phyloP scores from a whole-genome alignment of 2,888 invertebrate genomes.

The Notodonta ziczac region DNA sequence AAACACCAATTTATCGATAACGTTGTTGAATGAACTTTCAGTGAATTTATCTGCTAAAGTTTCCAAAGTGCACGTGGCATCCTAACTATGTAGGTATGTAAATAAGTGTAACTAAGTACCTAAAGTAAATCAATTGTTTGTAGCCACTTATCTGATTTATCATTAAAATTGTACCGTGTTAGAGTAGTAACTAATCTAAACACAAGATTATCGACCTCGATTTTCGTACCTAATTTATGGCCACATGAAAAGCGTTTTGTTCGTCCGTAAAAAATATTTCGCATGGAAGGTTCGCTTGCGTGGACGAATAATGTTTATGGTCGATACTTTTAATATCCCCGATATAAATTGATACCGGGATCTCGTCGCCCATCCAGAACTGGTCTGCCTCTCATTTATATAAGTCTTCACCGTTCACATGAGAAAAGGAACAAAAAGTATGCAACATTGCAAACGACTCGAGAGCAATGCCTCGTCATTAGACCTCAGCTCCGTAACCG shows the following conservation, averaged over 20 bases:
- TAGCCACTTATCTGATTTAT: too few species aligned
- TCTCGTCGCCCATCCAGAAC: constrained; percentile 39
- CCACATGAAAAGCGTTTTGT: neutral
- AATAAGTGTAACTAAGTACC: too few species aligned
- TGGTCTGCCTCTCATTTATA: constrained; percentile 28
- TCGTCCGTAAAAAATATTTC: neutral
- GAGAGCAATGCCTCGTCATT: constrained; percentile 21
- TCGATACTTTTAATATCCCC: constrained; percentile 15
- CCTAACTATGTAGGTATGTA: too few species aligned
- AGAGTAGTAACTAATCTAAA: too few species aligned
- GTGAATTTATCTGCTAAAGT: too few species aligned
- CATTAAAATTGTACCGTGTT: too few species aligned
- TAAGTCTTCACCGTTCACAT: constrained; percentile 23
- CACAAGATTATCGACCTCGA: too few species aligned
- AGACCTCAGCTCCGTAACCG: neutral
- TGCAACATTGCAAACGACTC: constrained; percentile 23
- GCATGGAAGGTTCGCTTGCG: neutral
- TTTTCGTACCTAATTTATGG: too few species aligned
- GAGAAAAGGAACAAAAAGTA: constrained; percentile 31
- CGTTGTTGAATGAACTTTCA: too few species aligned
- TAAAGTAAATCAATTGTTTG: too few species aligned
- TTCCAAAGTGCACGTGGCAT: too few species aligned
- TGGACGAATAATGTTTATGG: constrained; percentile 17
- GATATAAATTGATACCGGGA: constrained; percentile 31
- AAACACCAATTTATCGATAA: too few species aligned